A percentile compares a stretch with the other conserved stretches of the same genome.
Conservation (phyloP, 2,113 vertebrate species). For the Myiopsitta monachus region DNA sequence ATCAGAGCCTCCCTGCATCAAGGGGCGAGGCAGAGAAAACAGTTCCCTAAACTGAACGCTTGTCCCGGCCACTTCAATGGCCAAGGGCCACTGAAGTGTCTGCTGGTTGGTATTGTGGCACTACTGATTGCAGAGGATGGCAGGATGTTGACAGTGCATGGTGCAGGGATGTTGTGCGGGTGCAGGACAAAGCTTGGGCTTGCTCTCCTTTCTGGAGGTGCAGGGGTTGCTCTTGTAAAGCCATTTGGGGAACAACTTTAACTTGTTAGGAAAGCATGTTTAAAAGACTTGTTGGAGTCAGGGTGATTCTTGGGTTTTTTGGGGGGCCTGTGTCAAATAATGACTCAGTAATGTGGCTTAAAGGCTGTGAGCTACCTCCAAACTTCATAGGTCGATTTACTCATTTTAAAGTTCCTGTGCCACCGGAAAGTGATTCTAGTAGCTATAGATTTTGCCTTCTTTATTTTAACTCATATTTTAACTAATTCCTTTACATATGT, state of each 20-base stretch:
- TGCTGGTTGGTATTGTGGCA: neutral
- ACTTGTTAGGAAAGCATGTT: neutral
- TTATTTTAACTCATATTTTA: neutral
- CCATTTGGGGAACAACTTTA: neutral
- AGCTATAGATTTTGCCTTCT: neutral
- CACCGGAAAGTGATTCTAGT: neutral
- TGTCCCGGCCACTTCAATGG: neutral
- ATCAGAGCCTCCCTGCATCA: neutral
- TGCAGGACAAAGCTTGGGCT: neutral
- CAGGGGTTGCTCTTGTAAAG: neutral
- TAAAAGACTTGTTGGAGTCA: neutral
- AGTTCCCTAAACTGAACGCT: neutral
- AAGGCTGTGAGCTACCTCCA: neutral
- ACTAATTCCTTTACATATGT: neutral
- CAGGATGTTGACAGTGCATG: fast-evolving
- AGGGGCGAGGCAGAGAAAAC: neutral
- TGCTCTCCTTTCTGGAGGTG: neutral
- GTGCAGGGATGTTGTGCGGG: fast-evolving
- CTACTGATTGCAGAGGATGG: neutral
- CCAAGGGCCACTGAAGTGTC: neutral
- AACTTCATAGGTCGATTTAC: neutral
- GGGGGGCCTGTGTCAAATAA: neutral
- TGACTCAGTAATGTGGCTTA: neutral
- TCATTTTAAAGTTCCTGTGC: neutral
- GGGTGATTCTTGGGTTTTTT: neutral